Conservation (phyloP, 2,113 vertebrate genomes). For the Edolisoma coerulescens region DNA sequence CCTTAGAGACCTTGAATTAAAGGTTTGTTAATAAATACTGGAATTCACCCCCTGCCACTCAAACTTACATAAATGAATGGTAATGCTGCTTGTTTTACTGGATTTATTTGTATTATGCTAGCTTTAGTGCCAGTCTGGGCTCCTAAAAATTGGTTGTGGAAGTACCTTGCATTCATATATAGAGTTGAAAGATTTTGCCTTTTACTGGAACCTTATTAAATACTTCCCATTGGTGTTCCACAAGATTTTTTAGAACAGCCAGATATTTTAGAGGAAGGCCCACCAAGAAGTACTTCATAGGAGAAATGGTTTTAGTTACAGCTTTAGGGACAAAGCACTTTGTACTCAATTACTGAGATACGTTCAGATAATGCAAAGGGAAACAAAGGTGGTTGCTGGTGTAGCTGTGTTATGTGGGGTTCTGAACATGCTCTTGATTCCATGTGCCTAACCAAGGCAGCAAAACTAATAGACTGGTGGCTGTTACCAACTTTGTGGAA, state of each 20-base stretch:
- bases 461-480: background rate
- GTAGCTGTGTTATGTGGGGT: background rate
- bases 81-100: background rate
- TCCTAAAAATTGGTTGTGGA: background rate
- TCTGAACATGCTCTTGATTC: background rate
- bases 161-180: background rate
- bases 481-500: background rate
- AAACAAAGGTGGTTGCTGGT: background rate
- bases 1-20: background rate
- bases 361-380: background rate
- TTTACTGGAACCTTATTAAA: background rate
- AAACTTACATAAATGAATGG: background rate
- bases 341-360: background rate
- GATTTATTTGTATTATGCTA: background rate
- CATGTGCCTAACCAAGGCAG: background rate
- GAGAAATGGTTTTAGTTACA: background rate
- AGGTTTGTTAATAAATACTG: background rate
- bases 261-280: background rate
- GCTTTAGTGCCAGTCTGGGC: background rate
- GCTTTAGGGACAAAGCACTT: background rate
- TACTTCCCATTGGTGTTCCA: background rate
- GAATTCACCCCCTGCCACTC: background rate
- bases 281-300: background rate
- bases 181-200: background rate
- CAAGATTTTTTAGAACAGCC: background rate